Base-by-base conservation (phyloP, 2,113 vertebrate genomes). In the Scomber scombrus region DNA sequence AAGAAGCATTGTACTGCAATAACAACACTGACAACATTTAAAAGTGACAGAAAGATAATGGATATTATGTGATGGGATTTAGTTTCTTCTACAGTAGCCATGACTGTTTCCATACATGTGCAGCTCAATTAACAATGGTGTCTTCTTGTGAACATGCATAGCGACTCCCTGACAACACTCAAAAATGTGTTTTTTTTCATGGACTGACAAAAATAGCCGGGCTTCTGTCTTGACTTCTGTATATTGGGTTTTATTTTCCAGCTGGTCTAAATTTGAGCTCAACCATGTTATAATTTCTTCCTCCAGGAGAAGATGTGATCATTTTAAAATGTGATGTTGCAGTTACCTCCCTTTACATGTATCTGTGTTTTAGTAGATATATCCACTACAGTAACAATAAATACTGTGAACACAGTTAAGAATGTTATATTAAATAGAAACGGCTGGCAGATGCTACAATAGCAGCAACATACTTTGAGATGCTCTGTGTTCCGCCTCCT, bases 401-500 rank as follows among this genome's bases (percentile, higher is more conserved):
- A 49, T 63, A 3, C 60, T 46, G 11, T 40, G 60, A 66, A 58
- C 62, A 57, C 34, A 16, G 21, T 43, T 29, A 71, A 51, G 15
- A 64, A 5, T 10, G 3, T 54, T 60, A 9, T 15, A 51, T 8
- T 68, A 11, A 67, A 64, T 66, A 61, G 62, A 70, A 52, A 46
- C 40, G 34, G 10, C 2, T 58, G 62, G 43, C 47, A 55, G 13
- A 51, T 51, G 19, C 14, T 51, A 3, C 65, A 74, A 46, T 73
- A 1, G 3, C 21, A 5, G 23, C 11, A 69, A 15, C 51, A 60
- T 9, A 71, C 43, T 50, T 65, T 1, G 4, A 55, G 23, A 55
- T 40, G 5, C 50, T 47, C 54, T 66, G 60, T 81, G 72, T 75
- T 73, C 69, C 71, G 61, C 54, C 61, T 63, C 56, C 52, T 54